Conservation (phyloP, 2,888 invertebrate species). For the Ophonus ardosiacus region DNA sequence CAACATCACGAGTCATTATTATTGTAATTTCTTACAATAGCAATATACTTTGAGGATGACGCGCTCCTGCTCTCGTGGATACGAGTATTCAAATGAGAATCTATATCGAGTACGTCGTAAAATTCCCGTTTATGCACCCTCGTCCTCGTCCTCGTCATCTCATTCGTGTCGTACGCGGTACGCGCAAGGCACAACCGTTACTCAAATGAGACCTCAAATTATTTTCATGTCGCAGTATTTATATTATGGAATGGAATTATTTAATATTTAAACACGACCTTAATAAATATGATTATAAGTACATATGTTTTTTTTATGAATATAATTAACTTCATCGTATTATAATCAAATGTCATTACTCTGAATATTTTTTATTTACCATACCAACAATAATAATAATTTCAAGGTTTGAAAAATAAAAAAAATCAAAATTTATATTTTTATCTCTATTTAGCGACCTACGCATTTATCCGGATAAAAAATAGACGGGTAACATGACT, state of each 20-base stretch:
- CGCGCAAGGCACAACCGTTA: neutral
- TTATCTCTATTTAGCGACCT: too few relatives aligned
- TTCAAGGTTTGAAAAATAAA: too few relatives aligned
- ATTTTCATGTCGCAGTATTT: constrained; percentile 19
- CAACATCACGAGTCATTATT: constrained; percentile 25
- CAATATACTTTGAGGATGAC: constrained; percentile 28
- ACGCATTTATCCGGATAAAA: too few relatives aligned
- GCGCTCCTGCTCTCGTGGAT: constrained; percentile 29
- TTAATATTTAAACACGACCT: neutral
- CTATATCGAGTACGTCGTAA: constrained; percentile 49
- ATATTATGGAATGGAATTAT: constrained; percentile 12
- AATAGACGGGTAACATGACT: too few relatives aligned
- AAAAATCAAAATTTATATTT: too few relatives aligned
- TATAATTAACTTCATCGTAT: too few relatives aligned
- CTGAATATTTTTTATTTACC: too few relatives aligned
- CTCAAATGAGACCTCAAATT: neutral
- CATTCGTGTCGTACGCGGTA: neutral
- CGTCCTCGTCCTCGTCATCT: constrained; percentile 14
- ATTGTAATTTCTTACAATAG: constrained; percentile 52
- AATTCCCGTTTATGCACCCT: constrained; percentile 45
- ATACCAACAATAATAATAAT: too few relatives aligned
- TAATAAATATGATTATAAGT: neutral
- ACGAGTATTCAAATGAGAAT: constrained; percentile 52
- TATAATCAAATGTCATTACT: too few relatives aligned
- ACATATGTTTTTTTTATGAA: too few relatives aligned